These are phyloP conservation scores for Lutjanus argentimaculatus DNA, from an alignment of 2,797 vertebrate genomes.

Conservation along the genomic window DNA sequence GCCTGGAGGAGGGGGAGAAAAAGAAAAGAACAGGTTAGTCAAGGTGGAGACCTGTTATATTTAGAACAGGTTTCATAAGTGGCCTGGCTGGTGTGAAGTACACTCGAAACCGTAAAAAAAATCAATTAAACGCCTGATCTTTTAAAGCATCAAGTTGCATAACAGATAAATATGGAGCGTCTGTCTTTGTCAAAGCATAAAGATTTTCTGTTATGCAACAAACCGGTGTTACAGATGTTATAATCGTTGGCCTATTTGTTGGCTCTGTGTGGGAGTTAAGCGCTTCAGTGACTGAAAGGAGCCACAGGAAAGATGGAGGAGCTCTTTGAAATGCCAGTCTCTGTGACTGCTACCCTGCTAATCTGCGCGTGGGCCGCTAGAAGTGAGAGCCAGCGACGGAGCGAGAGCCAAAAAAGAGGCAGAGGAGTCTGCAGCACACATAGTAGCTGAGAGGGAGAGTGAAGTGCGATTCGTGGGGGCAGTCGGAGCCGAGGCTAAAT, in stretches of 20 bases:
- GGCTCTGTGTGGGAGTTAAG: constrained; percentile 74
- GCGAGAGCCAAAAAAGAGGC: constrained; percentile 49
- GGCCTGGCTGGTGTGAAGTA: constrained; percentile 24
- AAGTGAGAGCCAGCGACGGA: constrained; percentile 69
- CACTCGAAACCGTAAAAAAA: constrained; percentile 15
- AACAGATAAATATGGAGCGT: constrained; percentile 63
- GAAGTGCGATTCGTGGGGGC: constrained; percentile 72
- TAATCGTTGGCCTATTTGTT: constrained; percentile 60
- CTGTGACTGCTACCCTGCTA: constrained; percentile 76
- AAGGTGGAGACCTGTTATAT: constrained; percentile 26
- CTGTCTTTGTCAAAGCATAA: constrained; percentile 40
- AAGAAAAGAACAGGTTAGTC: neutral
- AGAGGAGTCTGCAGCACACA: constrained; percentile 73
- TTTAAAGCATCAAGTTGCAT: constrained; percentile 60
- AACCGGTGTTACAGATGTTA: constrained; percentile 69
- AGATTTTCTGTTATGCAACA: constrained; percentile 66
- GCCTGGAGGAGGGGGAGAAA: constrained; percentile 83
- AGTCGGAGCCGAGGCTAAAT: constrained; percentile 81
- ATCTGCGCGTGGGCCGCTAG: constrained; percentile 76
- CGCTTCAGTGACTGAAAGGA: constrained; percentile 69
- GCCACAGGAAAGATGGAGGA: constrained; percentile 66
- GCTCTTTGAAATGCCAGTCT: constrained; percentile 74
- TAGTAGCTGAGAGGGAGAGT: constrained; percentile 67
- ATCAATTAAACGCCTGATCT: constrained; percentile 31
- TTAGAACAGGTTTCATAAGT: constrained; percentile 44